Evolutionary conservation across 2,888 invertebrate species (phyloP).

Genomic region (Nomada flava): DNA sequence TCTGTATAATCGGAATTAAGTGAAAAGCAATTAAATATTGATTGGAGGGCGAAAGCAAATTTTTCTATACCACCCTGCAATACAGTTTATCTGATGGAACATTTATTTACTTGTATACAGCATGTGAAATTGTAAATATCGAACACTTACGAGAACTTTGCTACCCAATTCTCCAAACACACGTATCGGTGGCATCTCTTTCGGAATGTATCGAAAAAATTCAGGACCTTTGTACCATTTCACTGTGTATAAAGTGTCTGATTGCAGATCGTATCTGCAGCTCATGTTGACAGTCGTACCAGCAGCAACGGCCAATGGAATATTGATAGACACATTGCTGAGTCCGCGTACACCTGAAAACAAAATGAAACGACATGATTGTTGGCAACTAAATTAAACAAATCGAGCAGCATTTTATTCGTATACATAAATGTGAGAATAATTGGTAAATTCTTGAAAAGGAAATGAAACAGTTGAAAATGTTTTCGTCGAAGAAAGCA

Average conservation of each 20-base stretch:
- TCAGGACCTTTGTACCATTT: conserved; percentile 93
- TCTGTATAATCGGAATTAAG: no score
- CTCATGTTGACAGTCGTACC: conserved; percentile 90
- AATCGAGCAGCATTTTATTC: background rate
- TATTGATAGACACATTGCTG: conserved; percentile 89
- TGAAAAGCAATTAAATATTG: no score
- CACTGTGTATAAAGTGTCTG: conserved; percentile 91
- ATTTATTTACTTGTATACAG: background rate
- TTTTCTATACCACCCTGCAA: background rate
- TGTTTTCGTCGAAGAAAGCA: no score
- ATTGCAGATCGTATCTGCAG: conserved; percentile 91
- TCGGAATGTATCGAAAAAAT: conserved; percentile 92
- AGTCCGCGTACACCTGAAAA: conserved; percentile 83
- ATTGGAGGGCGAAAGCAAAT: no score
- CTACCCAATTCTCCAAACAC: conserved; percentile 89
- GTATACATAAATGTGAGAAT: no score
- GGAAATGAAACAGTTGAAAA: no score
- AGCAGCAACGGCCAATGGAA: conserved; percentile 89
- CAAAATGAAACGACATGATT: conserved; percentile 48
- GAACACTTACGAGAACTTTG: conserved; percentile 90
- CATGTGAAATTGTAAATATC: background rate
- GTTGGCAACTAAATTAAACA: background rate
- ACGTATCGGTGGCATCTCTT: conserved; percentile 90
- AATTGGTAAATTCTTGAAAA: no score
- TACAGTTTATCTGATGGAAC: background rate